Evolutionary conservation across 1,140 invertebrate genomes (phyloP).

Genomic region (Orchesella cincta): DNA sequence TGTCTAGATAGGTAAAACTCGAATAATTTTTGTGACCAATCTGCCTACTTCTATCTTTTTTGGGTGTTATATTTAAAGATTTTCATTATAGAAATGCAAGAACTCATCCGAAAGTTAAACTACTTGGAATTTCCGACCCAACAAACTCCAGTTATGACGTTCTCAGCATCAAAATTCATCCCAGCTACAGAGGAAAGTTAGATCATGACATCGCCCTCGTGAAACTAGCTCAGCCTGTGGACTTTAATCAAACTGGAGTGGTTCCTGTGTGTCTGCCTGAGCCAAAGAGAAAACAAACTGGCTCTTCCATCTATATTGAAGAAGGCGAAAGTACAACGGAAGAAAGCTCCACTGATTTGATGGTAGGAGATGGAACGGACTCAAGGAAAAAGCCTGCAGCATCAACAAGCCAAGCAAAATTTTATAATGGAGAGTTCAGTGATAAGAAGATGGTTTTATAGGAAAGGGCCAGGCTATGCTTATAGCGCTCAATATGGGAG

Average conservation of each 20-base stretch:
- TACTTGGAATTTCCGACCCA: neutral
- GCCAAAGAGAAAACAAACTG: neutral
- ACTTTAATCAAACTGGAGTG: conserved; percentile 25
- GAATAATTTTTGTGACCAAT: neutral
- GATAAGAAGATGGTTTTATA: neutral
- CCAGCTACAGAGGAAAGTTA: conserved; percentile 6
- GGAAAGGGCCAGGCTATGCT: neutral
- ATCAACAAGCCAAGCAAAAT: neutral
- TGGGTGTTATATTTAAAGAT: neutral
- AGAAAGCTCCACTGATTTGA: neutral
- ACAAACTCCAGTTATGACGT: neutral
- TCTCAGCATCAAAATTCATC: conserved; percentile 23
- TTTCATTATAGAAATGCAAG: neutral
- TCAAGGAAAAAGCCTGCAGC: neutral
- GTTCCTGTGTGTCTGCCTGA: conserved; percentile 30
- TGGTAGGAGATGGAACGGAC: neutral
- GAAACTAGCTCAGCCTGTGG: conserved; percentile 25
- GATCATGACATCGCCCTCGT: conserved; percentile 32
- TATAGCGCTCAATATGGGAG: neutral
- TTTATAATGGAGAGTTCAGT: neutral
- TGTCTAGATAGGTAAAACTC: neutral
- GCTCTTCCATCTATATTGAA: too few species aligned
- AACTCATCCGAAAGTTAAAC: neutral
- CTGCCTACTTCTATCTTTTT: neutral
- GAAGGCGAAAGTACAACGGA: neutral